Evolutionary conservation across 2,888 invertebrate genomes (phyloP).

Genomic region (Caenorhabditis sp.): DNA sequence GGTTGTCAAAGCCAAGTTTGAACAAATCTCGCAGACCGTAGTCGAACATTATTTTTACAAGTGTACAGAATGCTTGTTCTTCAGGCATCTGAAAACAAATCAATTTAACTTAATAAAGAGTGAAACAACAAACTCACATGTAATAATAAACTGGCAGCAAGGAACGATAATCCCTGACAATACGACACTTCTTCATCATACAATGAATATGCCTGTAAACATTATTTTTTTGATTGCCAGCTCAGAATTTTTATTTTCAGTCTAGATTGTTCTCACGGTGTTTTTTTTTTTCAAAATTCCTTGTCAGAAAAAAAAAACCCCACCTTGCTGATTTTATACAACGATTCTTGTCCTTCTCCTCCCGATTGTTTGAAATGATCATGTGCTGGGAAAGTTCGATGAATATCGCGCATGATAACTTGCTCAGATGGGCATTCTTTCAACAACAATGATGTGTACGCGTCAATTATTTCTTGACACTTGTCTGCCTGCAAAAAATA

Average conservation of each 20-base stretch:
- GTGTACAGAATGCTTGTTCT: constrained; percentile 96
- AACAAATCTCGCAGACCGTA: constrained; percentile 92
- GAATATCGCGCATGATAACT: constrained; percentile 93
- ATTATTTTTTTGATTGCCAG: too few species aligned
- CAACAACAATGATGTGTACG: constrained; percentile 75
- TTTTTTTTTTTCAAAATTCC: background rate
- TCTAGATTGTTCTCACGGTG: too few species aligned
- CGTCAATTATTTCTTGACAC: constrained; percentile 83
- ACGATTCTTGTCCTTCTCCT: constrained; percentile 86
- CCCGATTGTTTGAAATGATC: constrained; percentile 92
- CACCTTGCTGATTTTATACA: constrained; percentile 86
- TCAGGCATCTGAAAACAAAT: constrained; percentile 87
- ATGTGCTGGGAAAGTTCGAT: constrained; percentile 97
- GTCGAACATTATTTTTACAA: constrained; percentile 95
- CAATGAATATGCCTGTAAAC: constrained; percentile 84
- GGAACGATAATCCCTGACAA: constrained; percentile 96
- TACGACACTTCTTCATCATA: constrained; percentile 97
- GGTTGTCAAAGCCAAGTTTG: constrained; percentile 88
- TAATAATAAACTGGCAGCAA: constrained; percentile 91
- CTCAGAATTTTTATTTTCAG: constrained; percentile 21
- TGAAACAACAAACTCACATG: constrained; percentile 77
- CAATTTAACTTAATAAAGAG: background rate
- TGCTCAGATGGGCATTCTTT: constrained; percentile 93
- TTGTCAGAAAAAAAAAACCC: constrained; percentile 1
- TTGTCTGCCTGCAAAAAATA: constrained; percentile 76